Evolutionary conservation across 2,797 vertebrate genomes (phyloP).

Genomic region (Denticeps clupeoides): DNA sequence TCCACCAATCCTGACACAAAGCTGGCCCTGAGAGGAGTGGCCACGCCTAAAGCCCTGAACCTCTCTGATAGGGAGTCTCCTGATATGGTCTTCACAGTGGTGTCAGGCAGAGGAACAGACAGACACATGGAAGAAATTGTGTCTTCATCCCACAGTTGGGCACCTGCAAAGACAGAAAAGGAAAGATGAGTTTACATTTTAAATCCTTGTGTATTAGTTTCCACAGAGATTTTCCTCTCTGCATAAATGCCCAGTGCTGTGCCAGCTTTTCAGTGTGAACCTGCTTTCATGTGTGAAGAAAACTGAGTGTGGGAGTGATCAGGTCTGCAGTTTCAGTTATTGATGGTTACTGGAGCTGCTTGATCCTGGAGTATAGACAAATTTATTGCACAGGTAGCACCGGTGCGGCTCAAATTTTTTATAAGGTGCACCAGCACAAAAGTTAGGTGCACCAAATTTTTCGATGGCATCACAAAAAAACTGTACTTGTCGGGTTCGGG

Average conservation of each 20-base stretch:
- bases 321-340: not conserved
- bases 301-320: not conserved
- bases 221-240: not conserved
- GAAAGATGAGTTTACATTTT: not conserved
- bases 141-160: constrained; percentile 18
- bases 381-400: too few species aligned
- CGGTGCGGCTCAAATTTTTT: too few species aligned
- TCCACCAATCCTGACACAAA: constrained; percentile 13
- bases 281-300: too few species aligned
- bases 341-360: too few species aligned
- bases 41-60: constrained; percentile 15
- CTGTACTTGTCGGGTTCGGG: too few species aligned
- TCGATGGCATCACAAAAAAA: too few species aligned
- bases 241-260: not conserved
- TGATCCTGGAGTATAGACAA: too few species aligned
- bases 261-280: not conserved
- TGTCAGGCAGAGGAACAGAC: constrained; percentile 6
- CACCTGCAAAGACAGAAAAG: constrained; percentile 10
- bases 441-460: too few species aligned
- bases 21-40: constrained; percentile 10
- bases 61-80: constrained; percentile 23
- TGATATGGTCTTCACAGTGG: constrained; percentile 16
- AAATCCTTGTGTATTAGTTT: not conserved
- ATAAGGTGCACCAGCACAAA: not conserved
- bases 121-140: not conserved